phyloP scores from a whole-genome alignment of 2,888 invertebrate species.

The Hartigia nigra region DNA sequence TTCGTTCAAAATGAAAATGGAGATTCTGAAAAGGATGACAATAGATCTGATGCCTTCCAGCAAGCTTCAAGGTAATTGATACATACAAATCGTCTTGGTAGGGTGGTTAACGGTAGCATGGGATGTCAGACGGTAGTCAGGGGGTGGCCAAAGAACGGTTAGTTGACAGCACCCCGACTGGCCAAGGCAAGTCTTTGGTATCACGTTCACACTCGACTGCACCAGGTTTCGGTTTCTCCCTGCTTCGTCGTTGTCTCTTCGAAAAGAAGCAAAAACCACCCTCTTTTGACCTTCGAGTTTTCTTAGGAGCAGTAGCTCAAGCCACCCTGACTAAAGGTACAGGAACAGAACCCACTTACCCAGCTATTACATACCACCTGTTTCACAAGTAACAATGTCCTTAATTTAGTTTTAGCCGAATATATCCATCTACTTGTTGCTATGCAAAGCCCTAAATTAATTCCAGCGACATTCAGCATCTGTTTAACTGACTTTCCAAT shows the following conservation, averaged over 20 bases:
- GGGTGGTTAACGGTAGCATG: conserved; percentile 39
- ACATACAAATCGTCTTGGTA: conserved; percentile 51
- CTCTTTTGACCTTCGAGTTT: conserved; percentile 28
- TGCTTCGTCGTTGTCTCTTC: conserved; percentile 2
- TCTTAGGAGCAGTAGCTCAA: background rate
- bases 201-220: conserved; percentile 62
- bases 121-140: conserved; percentile 22
- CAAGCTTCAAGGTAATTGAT: conserved; percentile 52
- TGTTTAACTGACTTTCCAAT: background rate
- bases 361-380: background rate
- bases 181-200: conserved; percentile 51
- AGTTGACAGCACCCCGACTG: conserved; percentile 41
- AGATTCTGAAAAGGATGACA: conserved; percentile 9
- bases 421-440: background rate
- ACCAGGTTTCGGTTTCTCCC: conserved; percentile 41
- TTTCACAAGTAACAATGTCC: background rate
- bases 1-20: background rate
- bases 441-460: background rate
- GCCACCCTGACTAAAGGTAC: background rate
- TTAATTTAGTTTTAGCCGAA: background rate
- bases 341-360: background rate
- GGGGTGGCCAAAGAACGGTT: conserved; percentile 37
- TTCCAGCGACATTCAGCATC: background rate
- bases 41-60: conserved; percentile 24
- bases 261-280: conserved; percentile 36